Base-by-base conservation (phyloP, 2,888 invertebrate species). In the Drosophila melanosoma region DNA sequence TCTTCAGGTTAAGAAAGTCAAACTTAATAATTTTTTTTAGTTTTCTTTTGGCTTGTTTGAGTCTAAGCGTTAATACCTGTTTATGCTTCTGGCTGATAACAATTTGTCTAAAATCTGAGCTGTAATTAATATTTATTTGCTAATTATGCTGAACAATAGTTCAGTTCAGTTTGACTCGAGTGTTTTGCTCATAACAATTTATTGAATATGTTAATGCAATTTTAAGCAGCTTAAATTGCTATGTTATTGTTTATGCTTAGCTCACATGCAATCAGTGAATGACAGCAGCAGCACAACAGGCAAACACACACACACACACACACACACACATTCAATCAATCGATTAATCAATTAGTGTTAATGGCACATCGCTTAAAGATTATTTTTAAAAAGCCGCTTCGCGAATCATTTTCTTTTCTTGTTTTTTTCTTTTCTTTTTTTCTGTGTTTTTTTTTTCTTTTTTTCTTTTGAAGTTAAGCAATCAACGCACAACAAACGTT, bases 1-100 rank as follows among this genome's bases (percentile, higher is more conserved):
- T 81, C 89, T 79, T 81, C 83, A 82, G 88, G 83, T 85, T 87
- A 87, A 87, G 82, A 90, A 90, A 81, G 89, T 87, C 83, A 81
- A 83, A 79, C 82, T 79, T 70, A 2, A 26, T 68, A 59, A 23
- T 23, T 69, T 58, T 33, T 38, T 45, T 59, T 64, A 49, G 48
- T 59, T 45, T 48, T 61, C 63, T 74, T 69, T 52, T 38, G 15
- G 20, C 48, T 20, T 35, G 17, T 17, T 48, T 29, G 23, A 36
- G 12, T 57, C 10, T 57, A 6, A 58, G 15, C 48, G 15, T 54
- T 45, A 36, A 53, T 69, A 69, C 69, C 76, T 65, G 64, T 74
- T 69, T 58, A 51, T 52, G 36, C 60, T 48, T 35, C 33, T 36
- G 32, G 38, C 65, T 71, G 78, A 79, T 76, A 79, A 78, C 59